Base-by-base conservation (phyloP, 1,140 invertebrate genomes). In the Scaptomyza graminum region DNA sequence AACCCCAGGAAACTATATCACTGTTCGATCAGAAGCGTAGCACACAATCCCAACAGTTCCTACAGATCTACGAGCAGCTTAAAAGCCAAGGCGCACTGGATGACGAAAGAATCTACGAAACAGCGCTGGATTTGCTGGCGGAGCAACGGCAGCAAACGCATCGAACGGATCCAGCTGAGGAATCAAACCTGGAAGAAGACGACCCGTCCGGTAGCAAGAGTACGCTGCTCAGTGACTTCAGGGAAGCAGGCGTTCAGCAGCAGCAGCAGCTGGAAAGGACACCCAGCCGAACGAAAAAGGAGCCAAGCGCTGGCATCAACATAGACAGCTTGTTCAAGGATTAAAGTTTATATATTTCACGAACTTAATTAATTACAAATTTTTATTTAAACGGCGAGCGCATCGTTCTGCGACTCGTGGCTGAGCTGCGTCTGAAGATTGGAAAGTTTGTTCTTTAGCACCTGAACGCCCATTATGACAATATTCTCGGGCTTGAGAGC, bases 401-500 rank as follows among this genome's bases (percentile, higher is more conserved):
- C 95, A 93, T 97, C 96, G 88, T 94, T 96, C 92, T 97, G 96
- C 34, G 96, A 94, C 94, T 98, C 97, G 90, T 97, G 96, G 76
- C 95, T 97, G 0, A 98, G 92, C 90, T 98, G 96, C 13, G 97
- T 98, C 92, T 99, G 98, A 46, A 99, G 93, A 93, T 99, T 98
- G 18, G 96, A 96, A 3, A 99, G 93, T 93, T 99, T 99, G 90
- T 98, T 98, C 92, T 99, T 99, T 9, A 99, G 93, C 25, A 96
- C 95, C 28, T 95, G 95, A 13, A 99, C 95, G 6, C 98, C 98
- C 95, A 98, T 98, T 77, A 97, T 94, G 0, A 99, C 97, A 88
- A 99, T 99, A 91, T 98, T 99, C 92, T 99, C 98, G 25, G 99
- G 98, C 90, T 96, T 97, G 3, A 99, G 93, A 4, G 98, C 95